Evolutionary conservation across 1,140 invertebrate species (phyloP), one percentile per base, ranked within the genome.

Genomic region (Rhagoletis zephyria): DNA sequence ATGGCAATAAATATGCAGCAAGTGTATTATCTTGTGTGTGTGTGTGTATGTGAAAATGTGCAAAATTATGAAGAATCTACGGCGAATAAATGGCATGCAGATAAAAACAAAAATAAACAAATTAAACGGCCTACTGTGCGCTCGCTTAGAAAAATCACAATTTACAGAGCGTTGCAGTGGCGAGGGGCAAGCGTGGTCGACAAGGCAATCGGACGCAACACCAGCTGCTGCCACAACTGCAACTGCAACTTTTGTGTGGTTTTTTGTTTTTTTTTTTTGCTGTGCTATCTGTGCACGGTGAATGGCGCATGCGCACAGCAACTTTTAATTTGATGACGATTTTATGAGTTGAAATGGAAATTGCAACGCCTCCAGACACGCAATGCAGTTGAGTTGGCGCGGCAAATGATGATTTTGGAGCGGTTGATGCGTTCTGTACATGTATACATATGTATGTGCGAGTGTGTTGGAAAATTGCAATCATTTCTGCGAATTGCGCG

Each of bases 291-390:
- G 30, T 30, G 51, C 51, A 16, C 19, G 51, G 12, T 65, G 45
- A 40, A 60, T 12, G 86, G 70, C 67, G 56, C 63, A 85, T 86
- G 86, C 42, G 86, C 86, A 56, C 16, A 87, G 70, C 67, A 59
- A 88, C 59, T 87, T 87, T 88, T 74, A 81, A 87, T 87, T 88
- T 88, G 88, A 87, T 86, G 88, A 88, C 87, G 88, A 88, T 88
- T 87, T 88, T 88, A 88, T 88, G 88, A 87, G 85, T 87, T 65
- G 87, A 86, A 88, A 88, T 88, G 88, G 85, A 88, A 87, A 88
- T 88, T 87, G 88, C 85, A 65, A 88, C 87, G 87, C 88, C 88
- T 87, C 87, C 64, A 87, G 88, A 87, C 86, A 88, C 86, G 88
- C 88, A 88, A 85, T 63, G 59, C 85, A 40, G 85, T 61, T 63